Evolutionary conservation across 2,797 vertebrate genomes (phyloP), one percentile per base, ranked within the genome.

Genomic region (Glyptemys insculpta): DNA sequence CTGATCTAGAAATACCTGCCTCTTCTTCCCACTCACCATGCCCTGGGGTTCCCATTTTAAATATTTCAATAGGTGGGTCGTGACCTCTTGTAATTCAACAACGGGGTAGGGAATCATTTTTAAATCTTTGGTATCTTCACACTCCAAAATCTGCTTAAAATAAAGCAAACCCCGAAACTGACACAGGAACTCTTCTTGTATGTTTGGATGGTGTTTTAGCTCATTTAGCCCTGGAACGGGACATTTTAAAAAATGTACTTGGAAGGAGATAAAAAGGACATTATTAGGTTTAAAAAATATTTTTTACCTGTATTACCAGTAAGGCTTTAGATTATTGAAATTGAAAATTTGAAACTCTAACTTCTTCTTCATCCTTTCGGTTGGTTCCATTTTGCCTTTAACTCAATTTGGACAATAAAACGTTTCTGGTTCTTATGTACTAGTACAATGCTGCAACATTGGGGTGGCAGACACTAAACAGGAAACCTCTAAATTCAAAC

Each of bases 401-500:
- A 15, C 57, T 95, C 4, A 87, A 79, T 87, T 88, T 88, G 78
- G 72, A 81, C 37, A 72, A 62, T 81, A 76, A 83, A 50, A 50
- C 15, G 15, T 50, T 59, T 91, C 96, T 90, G 65, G 53, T 41
- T 87, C 44, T 34, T 6, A 1, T 52, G 14, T 74, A 78, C 52
- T 16, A 78, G 92, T 34, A 15, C 21, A 41, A 18, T 82, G 92
- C 68, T 37, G 68, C 91, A 76, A 74, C 94, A 25, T 90, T 80
- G 88, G 95, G 80, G 74, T 57, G 85, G 87, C 31, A 80, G 27
- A 88, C 49, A 74, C 21, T 79, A 50, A 53, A 78, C 31, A 86
- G 41, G 92, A 57, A 92, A 85, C 65, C 37, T 90, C 88, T 90
- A 93, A 91, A 93, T 79, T 62, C 50, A 52, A 44, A 79, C 91